These are phyloP conservation scores for Paraplagusia blochii DNA, from an alignment of 2,113 vertebrate species.

Conservation along the genomic window DNA sequence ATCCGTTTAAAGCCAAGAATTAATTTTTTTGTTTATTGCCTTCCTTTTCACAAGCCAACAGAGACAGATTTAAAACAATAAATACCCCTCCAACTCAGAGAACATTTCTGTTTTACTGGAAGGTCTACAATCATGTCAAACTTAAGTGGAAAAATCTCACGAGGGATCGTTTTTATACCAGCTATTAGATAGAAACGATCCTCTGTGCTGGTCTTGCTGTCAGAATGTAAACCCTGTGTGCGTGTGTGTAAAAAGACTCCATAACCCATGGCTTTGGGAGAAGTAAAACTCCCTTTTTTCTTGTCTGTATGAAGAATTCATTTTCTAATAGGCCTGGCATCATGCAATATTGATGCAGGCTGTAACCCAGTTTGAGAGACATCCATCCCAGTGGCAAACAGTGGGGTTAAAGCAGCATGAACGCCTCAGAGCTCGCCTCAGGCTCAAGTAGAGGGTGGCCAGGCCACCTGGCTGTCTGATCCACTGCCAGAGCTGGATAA, in stretches of 20 bases:
- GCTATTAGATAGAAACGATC: not conserved
- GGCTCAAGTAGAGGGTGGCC: slow-evolving; percentile 22
- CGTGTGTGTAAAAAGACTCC: slow-evolving; percentile 1
- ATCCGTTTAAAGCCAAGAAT: too few relatives aligned
- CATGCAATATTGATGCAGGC: slow-evolving; percentile 57
- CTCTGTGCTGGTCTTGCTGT: slow-evolving; percentile 27
- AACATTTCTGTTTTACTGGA: not conserved
- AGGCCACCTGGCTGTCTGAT: slow-evolving; percentile 42
- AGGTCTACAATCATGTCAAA: not conserved
- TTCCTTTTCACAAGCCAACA: not conserved
- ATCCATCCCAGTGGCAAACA: slow-evolving; percentile 41
- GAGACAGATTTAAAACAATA: not conserved
- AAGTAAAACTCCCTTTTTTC: slow-evolving; percentile 26
- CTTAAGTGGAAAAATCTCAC: slow-evolving; percentile 3
- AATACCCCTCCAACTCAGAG: not conserved
- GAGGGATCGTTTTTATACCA: not conserved
- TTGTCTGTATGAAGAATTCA: slow-evolving; percentile 40
- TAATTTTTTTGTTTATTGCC: too few relatives aligned
- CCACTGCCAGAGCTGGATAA: slow-evolving; percentile 16
- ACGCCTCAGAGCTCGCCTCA: slow-evolving; percentile 54
- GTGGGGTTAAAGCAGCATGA: slow-evolving; percentile 49
- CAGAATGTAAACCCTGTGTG: slow-evolving; percentile 10
- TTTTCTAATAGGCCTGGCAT: slow-evolving; percentile 48
- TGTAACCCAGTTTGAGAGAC: slow-evolving; percentile 57
- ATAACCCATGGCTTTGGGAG: slow-evolving; percentile 3